phyloP scores from a whole-genome alignment of 2,113 vertebrate genomes.

The Python bivittatus region DNA sequence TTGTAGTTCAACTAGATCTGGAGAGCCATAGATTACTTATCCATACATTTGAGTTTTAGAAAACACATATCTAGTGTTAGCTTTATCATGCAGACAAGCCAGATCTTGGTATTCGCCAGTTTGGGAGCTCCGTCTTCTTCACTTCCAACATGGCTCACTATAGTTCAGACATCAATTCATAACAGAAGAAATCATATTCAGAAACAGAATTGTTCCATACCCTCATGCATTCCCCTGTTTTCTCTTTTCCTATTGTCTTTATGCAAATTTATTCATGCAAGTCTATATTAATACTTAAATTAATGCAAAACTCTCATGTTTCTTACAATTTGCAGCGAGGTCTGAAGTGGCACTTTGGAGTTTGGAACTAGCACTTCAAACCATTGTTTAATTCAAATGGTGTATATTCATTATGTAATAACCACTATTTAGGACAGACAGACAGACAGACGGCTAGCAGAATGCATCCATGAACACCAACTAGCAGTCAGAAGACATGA shows the following conservation, averaged over 20 bases:
- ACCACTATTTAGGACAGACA: no score
- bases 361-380: neutral
- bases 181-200: neutral
- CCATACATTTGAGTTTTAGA: neutral
- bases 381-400: neutral
- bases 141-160: neutral
- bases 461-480: no score
- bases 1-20: neutral
- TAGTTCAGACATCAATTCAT: neutral
- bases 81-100: neutral
- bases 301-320: neutral
- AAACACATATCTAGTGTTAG: neutral
- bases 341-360: neutral
- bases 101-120: neutral
- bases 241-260: neutral
- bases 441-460: no score
- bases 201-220: neutral
- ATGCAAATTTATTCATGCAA: neutral
- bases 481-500: no score
- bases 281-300: neutral
- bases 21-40: neutral
- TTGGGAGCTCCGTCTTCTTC: neutral
- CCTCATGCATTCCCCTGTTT: neutral
- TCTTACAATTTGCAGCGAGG: neutral
- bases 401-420: no score